phyloP scores from a whole-genome alignment of 1,140 invertebrate species.

The Wiebesia pumilae region DNA sequence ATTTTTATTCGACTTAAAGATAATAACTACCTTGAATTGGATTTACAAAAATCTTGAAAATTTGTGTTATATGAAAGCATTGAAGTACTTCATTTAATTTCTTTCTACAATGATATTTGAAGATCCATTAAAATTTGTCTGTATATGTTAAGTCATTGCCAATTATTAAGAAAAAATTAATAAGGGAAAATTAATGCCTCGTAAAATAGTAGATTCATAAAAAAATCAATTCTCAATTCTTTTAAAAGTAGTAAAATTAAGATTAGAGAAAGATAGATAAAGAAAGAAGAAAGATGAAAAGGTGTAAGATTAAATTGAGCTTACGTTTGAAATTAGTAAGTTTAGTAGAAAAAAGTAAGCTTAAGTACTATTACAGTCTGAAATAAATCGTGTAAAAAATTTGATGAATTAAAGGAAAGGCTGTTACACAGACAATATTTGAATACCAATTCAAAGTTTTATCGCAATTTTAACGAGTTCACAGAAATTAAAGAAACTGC shows the following conservation, averaged over 20 bases:
- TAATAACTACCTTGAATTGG: too few relatives aligned
- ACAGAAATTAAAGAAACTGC: not conserved
- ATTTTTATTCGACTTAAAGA: too few relatives aligned
- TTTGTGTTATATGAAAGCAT: not conserved
- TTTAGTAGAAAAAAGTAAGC: not conserved
- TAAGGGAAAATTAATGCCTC: too few relatives aligned
- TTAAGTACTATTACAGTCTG: not conserved
- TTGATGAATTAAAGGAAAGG: constrained; percentile 4
- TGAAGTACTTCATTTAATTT: not conserved
- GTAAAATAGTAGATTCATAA: not conserved
- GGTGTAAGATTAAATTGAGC: not conserved
- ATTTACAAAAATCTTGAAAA: too few relatives aligned
- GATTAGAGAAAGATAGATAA: too few relatives aligned
- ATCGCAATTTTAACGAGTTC: constrained; percentile 7
- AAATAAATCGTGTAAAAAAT: constrained; percentile 35
- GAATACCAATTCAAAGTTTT: constrained; percentile 9
- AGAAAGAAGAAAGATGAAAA: not conserved
- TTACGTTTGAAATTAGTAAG: not conserved
- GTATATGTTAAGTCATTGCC: not conserved
- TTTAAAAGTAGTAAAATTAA: not conserved
- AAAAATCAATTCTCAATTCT: not conserved
- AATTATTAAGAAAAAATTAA: not conserved
- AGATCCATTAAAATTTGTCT: not conserved
- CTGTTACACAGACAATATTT: not conserved
- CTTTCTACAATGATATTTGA: not conserved